Evolutionary conservation across 2,797 vertebrate species (phyloP), one percentile per base, ranked within the genome.

Genomic region (Otolemur crassicaudatus): DNA sequence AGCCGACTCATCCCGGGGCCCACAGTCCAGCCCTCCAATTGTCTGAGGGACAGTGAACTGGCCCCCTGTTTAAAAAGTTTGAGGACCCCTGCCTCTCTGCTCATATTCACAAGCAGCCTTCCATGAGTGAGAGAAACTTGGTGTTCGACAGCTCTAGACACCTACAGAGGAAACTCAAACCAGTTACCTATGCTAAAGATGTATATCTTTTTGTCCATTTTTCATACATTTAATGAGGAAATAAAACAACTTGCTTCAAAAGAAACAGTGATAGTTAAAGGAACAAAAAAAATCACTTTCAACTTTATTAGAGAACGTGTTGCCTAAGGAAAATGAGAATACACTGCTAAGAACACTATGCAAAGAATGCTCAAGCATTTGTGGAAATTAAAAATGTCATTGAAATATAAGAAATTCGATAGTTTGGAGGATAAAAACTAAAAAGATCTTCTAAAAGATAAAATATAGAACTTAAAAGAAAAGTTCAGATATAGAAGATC

Each of bases 361-460:
- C 22, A 53, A 86, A 91, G 12, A 86, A 72, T 31, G 76, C 20
- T 65, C 40, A 76, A 77, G 29, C 73, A 5, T 40, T 92, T 70
- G 49, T 27, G 37, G 31, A 79, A 81, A 80, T 75, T 79, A 14
- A 85, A 93, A 93, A 83, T n/a, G 20, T 34, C 86, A 46, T 79
- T 20, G 25, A 34, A 90, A 89, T 56, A 56, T 70, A 87, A 70
- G 29, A 80, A 69, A 87, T 83, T 93, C 19, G 65, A 11, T 46
- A 72, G 1, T 63, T 77, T 17, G 56, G 46, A 19, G 17, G n/a
- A 0, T 25, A 53, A 73, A 49, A 67, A 27, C 22, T 76, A 60
- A 91, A 88, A 49, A 88, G 77, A 84, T 73, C 43, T 56, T 79
- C 46, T 93, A 37, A 94, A 95, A 84, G n/a, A 67, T 61, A 60